A percentile compares a stretch with the other conserved stretches of the same genome.
Evolutionary conservation across 30 jellyfish, hydroid and myxozoan genomes (phyloP).

Genomic region (Aurelia aurita): DNA sequence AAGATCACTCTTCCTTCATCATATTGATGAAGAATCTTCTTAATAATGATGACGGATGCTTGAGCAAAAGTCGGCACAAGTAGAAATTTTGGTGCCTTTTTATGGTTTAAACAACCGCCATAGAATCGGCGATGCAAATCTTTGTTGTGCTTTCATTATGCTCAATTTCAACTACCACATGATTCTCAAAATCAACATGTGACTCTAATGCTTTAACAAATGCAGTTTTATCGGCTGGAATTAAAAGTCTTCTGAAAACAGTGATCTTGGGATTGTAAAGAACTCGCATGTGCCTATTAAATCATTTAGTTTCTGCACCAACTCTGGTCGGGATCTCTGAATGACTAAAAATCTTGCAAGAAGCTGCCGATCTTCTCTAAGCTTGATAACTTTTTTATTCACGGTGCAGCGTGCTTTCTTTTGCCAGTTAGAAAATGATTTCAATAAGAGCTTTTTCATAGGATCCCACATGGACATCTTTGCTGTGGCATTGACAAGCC

Average conservation of each 20-base stretch:
- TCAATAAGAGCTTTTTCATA: conserved; percentile 13
- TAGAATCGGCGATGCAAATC: too few relatives aligned
- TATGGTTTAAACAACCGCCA: too few relatives aligned
- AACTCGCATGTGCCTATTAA: conserved; percentile 34
- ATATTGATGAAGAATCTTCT: neutral
- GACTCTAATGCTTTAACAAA: neutral
- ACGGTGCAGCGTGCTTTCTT: too few relatives aligned
- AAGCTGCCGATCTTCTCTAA: too few relatives aligned
- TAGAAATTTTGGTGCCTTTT: conserved; percentile 13
- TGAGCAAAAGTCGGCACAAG: conserved; percentile 38
- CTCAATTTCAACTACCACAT: too few relatives aligned
- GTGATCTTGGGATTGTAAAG: conserved; percentile 18
- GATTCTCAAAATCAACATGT: too few relatives aligned
- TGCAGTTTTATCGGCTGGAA: conserved; percentile 7
- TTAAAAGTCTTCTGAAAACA: conserved; percentile 53
- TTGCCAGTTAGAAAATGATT: neutral
- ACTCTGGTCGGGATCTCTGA: conserved; percentile 34
- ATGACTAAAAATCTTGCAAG: conserved; percentile 36
- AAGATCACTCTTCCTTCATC: too few relatives aligned
- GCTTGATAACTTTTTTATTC: too few relatives aligned
- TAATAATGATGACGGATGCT: conserved; percentile 4
- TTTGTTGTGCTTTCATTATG: too few relatives aligned
- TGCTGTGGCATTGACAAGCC: conserved; percentile 28
- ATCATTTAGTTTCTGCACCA: conserved; percentile 11
- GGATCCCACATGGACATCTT: conserved; percentile 51